Base-by-base conservation (phyloP, 2,797 vertebrate species). In the Falco naumanni region DNA sequence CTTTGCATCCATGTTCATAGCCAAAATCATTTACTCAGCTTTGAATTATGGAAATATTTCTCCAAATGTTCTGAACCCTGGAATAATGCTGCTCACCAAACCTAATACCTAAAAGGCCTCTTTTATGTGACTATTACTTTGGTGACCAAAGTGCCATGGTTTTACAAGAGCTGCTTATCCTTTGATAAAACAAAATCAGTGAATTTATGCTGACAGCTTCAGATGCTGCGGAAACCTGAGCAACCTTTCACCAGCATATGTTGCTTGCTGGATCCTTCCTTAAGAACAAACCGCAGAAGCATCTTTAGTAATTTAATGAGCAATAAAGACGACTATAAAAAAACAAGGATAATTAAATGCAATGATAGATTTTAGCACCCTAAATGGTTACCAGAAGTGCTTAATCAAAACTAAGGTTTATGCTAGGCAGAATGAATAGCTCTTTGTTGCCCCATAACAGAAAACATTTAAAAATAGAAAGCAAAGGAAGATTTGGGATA, bases 131-230 rank as follows among this genome's bases (percentile, higher is more conserved):
- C 94, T 96, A 51, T 93, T 75, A 87, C 91, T 95, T 89, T 72
- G 80, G 91, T 94, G 90, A 64, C 89, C 95, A 94, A 96, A 95
- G 89, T 91, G 82, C 75, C 65, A 80, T 91, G 65, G 29, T 76
- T 97, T 97, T 97, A 95, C 64, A 92, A 87, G 96, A 94, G 45
- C 84, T 91, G 69, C 45, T 95, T 96, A 61, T 91, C 43, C 76
- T 95, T 96, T 96, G 96, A 96, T 97, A 92, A 96, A 96, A 93
- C 51, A 94, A 97, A 96, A 93, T 82, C 71, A 94, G 90, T 93
- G 76, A 94, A 94, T 97, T 94, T 97, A 93, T 92, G 84, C 91
- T 96, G 84, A 95, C 77, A 96, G 80, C 81, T 91, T 97, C 90
- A 91, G 79, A 96, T 83, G 45, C 89, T 92, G 60, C 33, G 19